These are phyloP conservation scores for Varecia variegata DNA, from an alignment of 2,797 vertebrate species.

Conservation along the genomic window DNA sequence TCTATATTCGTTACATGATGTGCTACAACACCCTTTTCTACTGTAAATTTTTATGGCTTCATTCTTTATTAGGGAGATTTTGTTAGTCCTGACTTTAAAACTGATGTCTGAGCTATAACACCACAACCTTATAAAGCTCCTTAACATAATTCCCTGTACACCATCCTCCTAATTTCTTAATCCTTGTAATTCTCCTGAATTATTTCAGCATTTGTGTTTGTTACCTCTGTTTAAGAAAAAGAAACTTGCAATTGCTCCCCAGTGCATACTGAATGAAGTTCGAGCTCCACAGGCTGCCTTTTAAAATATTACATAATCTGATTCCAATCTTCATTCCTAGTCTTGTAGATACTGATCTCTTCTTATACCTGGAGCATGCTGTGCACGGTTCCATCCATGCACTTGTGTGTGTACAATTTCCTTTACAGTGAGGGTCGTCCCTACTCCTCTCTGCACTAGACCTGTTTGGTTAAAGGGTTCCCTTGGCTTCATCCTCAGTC, in stretches of 20 bases:
- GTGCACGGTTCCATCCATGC: not conserved
- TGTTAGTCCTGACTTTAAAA: conserved; percentile 54
- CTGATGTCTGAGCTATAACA: conserved; percentile 33
- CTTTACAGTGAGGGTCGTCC: not conserved
- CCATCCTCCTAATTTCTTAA: conserved; percentile 51
- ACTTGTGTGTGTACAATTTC: not conserved
- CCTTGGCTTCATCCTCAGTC: not conserved
- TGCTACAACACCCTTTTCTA: not conserved
- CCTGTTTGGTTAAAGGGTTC: not conserved
- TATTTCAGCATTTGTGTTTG: conserved; percentile 39
- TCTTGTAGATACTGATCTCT: not conserved
- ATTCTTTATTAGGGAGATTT: conserved; percentile 49
- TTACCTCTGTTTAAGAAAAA: not conserved
- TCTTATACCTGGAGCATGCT: not conserved
- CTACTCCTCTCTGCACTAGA: not conserved
- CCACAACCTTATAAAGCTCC: not conserved
- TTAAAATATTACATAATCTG: conserved; percentile 25
- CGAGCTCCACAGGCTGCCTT: not conserved
- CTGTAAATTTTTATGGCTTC: conserved; percentile 33
- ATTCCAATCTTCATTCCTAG: not conserved
- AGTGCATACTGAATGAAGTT: conserved; percentile 17
- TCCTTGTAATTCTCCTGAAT: conserved; percentile 53
- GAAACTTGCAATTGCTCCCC: not conserved
- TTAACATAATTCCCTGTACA: conserved; percentile 28
- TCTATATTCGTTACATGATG: not conserved